Evolutionary conservation across 2,113 vertebrate species (phyloP).

Genomic region (Kryptolebias marmoratus): DNA sequence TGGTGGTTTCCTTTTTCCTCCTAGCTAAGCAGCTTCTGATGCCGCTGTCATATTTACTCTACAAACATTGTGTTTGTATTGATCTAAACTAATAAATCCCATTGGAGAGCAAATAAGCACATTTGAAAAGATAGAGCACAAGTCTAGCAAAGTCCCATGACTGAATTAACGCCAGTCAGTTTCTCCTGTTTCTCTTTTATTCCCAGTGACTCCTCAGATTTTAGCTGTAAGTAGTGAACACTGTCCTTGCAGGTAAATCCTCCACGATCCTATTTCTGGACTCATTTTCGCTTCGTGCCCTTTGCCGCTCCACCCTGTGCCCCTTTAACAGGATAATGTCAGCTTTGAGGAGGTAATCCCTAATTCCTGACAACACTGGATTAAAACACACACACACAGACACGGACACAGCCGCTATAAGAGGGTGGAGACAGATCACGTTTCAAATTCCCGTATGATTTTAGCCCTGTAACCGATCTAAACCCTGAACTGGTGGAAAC

Average conservation of each 20-base stretch:
- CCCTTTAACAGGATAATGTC: conserved; percentile 69
- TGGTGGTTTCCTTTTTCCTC: not conserved
- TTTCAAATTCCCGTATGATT: conserved; percentile 39
- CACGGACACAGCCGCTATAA: conserved; percentile 28
- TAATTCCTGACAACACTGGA: conserved; percentile 50
- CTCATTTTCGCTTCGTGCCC: conserved; percentile 2
- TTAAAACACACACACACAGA: conserved; percentile 42
- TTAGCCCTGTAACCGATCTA: conserved; percentile 3
- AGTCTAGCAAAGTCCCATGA: not conserved
- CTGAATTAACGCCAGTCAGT: not conserved
- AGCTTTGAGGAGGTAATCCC: conserved; percentile 57
- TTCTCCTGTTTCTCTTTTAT: conserved; percentile 2
- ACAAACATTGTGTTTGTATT: not conserved
- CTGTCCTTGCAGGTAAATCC: not conserved
- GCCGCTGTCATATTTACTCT: conserved; percentile 8
- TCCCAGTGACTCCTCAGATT: not conserved
- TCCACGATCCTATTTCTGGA: not conserved
- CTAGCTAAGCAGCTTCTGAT: not conserved
- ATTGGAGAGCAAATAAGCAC: not conserved
- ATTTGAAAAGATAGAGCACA: not conserved
- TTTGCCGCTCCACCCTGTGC: conserved; percentile 8
- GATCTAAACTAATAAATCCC: not conserved
- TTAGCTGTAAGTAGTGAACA: not conserved
- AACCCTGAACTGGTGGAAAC: conserved; percentile 16
- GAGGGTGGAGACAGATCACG: conserved; percentile 46